Evolutionary conservation across 2,113 vertebrate genomes (phyloP).

Genomic region (Tachysurus fulvidraco): DNA sequence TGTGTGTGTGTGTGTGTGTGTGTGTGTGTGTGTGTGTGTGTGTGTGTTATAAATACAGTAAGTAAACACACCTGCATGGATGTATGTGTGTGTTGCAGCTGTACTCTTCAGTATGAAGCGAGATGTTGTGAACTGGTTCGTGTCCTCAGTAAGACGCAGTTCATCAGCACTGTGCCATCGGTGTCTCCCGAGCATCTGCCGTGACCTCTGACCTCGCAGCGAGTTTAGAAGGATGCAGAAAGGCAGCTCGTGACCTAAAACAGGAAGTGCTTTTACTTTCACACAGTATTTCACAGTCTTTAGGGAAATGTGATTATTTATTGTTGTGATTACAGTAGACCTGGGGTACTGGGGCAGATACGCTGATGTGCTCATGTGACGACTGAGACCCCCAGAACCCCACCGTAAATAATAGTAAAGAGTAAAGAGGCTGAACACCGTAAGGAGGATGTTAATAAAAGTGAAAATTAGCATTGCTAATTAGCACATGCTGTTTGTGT

Average conservation of each 20-base stretch:
- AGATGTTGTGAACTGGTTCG: slow-evolving; percentile 66
- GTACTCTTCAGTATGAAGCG: slow-evolving; percentile 73
- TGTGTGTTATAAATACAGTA: neutral
- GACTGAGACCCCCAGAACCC: no score
- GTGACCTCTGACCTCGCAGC: slow-evolving; percentile 49
- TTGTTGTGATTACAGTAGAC: no score
- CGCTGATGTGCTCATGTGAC: no score
- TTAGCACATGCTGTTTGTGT: no score
- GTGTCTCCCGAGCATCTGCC: slow-evolving; percentile 59
- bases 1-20: no score
- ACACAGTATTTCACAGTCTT: neutral
- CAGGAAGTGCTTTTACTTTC: neutral
- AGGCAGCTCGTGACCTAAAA: slow-evolving; percentile 73
- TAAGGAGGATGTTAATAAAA: neutral
- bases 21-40: slow-evolving; percentile 1
- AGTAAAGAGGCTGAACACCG: no score
- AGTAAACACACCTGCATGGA: slow-evolving; percentile 65
- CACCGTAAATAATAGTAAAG: no score
- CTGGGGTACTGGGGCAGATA: no score
- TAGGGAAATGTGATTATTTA: no score
- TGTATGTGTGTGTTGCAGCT: slow-evolving; percentile 54
- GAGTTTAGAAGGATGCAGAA: slow-evolving; percentile 71
- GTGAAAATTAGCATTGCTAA: neutral
- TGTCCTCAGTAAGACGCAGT: slow-evolving; percentile 38
- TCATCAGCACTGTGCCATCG: slow-evolving; percentile 38